phyloP scores from a whole-genome alignment of 2,113 vertebrate species.

The Cynopterus brachyotis region DNA sequence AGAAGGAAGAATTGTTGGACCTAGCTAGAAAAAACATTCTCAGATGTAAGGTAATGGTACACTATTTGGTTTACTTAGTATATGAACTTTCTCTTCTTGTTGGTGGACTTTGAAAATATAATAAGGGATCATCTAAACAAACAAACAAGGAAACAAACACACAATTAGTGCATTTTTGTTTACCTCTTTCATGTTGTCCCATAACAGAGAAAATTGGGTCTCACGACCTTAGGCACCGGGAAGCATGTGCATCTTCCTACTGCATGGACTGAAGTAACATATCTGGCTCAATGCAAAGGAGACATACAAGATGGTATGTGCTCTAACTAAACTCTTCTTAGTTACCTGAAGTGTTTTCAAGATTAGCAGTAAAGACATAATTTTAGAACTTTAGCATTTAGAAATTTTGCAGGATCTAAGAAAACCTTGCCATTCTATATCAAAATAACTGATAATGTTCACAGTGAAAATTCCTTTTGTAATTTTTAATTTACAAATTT shows the following conservation, averaged over 20 bases:
- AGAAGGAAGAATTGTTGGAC: conserved; percentile 66
- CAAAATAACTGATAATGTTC: conserved; percentile 16
- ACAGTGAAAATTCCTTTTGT: conserved; percentile 21
- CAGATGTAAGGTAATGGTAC: conserved; percentile 68
- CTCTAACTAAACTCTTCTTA: conserved; percentile 50
- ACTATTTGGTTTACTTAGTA: not conserved
- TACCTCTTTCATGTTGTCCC: conserved; percentile 34
- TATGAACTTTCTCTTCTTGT: conserved; percentile 18
- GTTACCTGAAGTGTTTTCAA: not conserved
- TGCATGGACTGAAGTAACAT: conserved; percentile 79
- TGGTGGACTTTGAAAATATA: not conserved
- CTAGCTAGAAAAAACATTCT: conserved; percentile 72
- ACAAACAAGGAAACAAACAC: not conserved
- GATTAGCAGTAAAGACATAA: conserved; percentile 31
- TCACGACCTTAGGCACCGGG: conserved; percentile 68
- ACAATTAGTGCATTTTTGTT: not conserved
- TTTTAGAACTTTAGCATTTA: conserved; percentile 45
- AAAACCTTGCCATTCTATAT: conserved; percentile 31
- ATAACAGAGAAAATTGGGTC: conserved; percentile 74
- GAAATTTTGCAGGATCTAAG: conserved; percentile 51
- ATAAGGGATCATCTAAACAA: not conserved
- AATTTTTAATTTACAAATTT: conserved; percentile 58
- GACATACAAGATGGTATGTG: conserved; percentile 83
- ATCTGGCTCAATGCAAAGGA: conserved; percentile 83
- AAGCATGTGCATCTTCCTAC: conserved; percentile 73